Conservation (phyloP, 2,113 vertebrate genomes). For the Cebus imitator region DNA sequence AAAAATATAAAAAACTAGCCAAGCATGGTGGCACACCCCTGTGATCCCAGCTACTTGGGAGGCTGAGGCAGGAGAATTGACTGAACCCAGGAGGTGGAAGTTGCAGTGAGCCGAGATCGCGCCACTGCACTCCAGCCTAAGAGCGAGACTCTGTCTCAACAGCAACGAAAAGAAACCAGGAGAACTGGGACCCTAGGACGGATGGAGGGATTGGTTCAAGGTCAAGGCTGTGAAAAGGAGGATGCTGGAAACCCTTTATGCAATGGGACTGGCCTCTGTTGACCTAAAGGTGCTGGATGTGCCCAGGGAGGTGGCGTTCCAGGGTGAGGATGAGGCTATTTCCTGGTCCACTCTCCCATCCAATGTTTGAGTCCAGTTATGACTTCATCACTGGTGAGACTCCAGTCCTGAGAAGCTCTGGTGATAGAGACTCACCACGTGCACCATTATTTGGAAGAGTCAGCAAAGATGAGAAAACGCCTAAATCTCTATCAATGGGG, state of each 20-base stretch:
- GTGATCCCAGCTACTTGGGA: too few relatives aligned
- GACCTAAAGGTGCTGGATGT: fast-evolving
- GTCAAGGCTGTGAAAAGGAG: background rate
- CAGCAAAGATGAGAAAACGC: background rate
- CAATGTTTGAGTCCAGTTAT: background rate
- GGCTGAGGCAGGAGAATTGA: too few relatives aligned
- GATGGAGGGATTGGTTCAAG: background rate
- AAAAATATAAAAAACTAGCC: too few relatives aligned
- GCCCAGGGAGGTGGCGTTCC: fast-evolving
- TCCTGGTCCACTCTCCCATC: background rate
- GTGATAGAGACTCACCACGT: too few relatives aligned
- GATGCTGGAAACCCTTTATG: fast-evolving
- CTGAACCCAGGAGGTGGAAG: too few relatives aligned
- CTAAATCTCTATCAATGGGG: background rate
- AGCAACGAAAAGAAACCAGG: background rate
- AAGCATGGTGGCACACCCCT: too few relatives aligned
- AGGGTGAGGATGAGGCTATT: background rate
- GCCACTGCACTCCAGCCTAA: too few relatives aligned
- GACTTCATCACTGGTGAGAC: background rate
- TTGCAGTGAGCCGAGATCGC: too few relatives aligned
- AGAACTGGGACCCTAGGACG: background rate
- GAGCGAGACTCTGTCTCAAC: too few relatives aligned
- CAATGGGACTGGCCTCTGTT: fast-evolving
- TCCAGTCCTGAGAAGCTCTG: background rate
- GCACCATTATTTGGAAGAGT: background rate